Conservation (phyloP, 1,140 invertebrate species). For the Brachionus paranguensis region DNA sequence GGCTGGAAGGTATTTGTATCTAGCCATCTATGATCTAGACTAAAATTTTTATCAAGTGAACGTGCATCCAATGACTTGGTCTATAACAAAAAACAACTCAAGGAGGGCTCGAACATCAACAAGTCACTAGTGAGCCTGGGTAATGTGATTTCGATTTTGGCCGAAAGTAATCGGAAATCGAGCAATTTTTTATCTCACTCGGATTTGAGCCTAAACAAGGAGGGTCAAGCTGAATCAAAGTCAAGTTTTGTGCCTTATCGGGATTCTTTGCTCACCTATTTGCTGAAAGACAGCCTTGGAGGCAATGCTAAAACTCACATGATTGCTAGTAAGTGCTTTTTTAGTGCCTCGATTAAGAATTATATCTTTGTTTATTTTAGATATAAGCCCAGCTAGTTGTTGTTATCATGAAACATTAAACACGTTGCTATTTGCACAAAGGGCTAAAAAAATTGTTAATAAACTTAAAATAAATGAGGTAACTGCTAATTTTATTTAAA, state of each 20-base stretch:
- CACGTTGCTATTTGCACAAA: slow-evolving; percentile 62
- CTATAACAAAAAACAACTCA: slow-evolving; percentile 56
- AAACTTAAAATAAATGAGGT: slow-evolving; percentile 61
- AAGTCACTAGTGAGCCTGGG: slow-evolving; percentile 60
- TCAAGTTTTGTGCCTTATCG: slow-evolving; percentile 59
- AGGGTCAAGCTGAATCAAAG: slow-evolving; percentile 70
- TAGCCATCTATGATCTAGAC: neutral
- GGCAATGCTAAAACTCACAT: slow-evolving; percentile 66
- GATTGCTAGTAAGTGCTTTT: slow-evolving; percentile 58
- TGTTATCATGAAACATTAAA: slow-evolving; percentile 66
- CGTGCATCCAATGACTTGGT: slow-evolving; percentile 53
- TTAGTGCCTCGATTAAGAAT: neutral
- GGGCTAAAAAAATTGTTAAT: slow-evolving; percentile 62
- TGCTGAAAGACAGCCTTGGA: slow-evolving; percentile 63
- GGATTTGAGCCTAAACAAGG: slow-evolving; percentile 84
- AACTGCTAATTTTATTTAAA: neutral
- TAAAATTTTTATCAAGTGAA: slow-evolving; percentile 45
- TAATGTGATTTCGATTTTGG: slow-evolving; percentile 59
- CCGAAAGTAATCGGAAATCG: neutral
- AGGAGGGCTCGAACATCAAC: slow-evolving; percentile 63
- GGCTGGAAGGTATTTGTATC: slow-evolving; percentile 60
- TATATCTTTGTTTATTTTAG: slow-evolving; percentile 57
- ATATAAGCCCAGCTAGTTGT: slow-evolving; percentile 64
- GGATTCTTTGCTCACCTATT: slow-evolving; percentile 62
- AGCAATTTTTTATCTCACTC: slow-evolving; percentile 60